Percentiles rank a stretch among this genome's conserved stretches.
Conservation (phyloP, 2,797 vertebrate genomes). For the Epinephelus coioides region DNA sequence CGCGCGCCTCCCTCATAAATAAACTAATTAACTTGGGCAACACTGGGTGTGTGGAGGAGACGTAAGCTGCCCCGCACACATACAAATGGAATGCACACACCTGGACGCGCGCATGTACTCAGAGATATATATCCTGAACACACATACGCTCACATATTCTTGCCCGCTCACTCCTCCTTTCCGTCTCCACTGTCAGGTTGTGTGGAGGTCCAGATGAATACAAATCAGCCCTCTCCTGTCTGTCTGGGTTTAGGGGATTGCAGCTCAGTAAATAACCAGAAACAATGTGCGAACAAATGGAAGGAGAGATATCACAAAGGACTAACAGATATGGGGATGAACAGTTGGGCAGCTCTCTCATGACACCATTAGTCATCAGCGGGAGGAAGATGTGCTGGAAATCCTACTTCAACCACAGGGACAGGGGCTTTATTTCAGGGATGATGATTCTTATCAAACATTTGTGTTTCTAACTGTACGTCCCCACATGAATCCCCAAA, state of each 20-base stretch:
- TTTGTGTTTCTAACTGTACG: slow-evolving; percentile 36
- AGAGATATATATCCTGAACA: slow-evolving; percentile 27
- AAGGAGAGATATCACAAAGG: slow-evolving; percentile 55
- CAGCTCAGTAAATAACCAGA: slow-evolving; percentile 73
- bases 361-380: slow-evolving; percentile 62
- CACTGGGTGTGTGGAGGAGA: slow-evolving; percentile 52
- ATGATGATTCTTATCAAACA: slow-evolving; percentile 44
- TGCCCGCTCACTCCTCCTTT: slow-evolving; percentile 43
- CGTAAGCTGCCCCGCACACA: slow-evolving; percentile 39
- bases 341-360: slow-evolving; percentile 57
- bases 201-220: slow-evolving; percentile 73
- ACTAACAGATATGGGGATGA: slow-evolving; percentile 53
- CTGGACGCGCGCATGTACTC: slow-evolving; percentile 24
- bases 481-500: slow-evolving; percentile 24
- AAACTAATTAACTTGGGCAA: slow-evolving; percentile 79
- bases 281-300: slow-evolving; percentile 68
- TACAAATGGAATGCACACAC: slow-evolving; percentile 40
- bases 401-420: slow-evolving; percentile 41
- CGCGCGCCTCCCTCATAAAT: slow-evolving; percentile 78
- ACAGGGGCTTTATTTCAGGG: slow-evolving; percentile 36
- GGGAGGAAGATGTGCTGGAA: slow-evolving; percentile 37
- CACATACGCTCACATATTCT: slow-evolving; percentile 30
- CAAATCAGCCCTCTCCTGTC: slow-evolving; percentile 72
- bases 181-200: slow-evolving; percentile 44
- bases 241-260: slow-evolving; percentile 69